Percentiles rank a stretch among this genome's conserved stretches.
Evolutionary conservation across 2,797 vertebrate species (phyloP).

Genomic region (Cetoscarus ocellatus): DNA sequence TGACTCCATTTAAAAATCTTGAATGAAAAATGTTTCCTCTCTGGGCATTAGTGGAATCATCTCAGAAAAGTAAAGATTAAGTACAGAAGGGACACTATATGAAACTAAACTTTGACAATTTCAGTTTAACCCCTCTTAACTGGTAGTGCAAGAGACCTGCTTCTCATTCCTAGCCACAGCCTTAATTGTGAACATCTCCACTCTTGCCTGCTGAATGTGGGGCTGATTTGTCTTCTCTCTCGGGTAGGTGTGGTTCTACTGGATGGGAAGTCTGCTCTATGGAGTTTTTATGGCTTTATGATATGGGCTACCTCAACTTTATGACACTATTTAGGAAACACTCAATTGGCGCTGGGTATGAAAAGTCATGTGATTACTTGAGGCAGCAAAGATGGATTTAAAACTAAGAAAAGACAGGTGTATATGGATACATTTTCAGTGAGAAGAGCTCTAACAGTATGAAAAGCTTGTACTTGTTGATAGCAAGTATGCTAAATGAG

Average conservation of each 20-base stretch:
- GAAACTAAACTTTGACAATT: too few relatives aligned
- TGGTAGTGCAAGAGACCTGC: too few relatives aligned
- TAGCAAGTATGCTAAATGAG: constrained; percentile 24
- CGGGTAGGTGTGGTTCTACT: neutral
- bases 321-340: constrained; percentile 1
- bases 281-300: constrained; percentile 8
- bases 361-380: neutral
- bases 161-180: neutral
- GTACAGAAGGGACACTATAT: too few relatives aligned
- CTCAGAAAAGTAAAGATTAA: too few relatives aligned
- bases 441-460: neutral
- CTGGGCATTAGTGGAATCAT: too few relatives aligned
- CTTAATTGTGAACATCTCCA: too few relatives aligned
- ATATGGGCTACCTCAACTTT: neutral
- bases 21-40: too few relatives aligned
- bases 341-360: neutral
- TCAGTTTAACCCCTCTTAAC: too few relatives aligned
- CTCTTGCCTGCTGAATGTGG: neutral
- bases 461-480: too few relatives aligned
- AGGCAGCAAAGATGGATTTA: neutral
- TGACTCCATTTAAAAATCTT: too few relatives aligned
- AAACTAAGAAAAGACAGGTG: neutral
- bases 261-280: constrained; percentile 13
- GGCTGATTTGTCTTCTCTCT: neutral
- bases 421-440: neutral